Base-by-base conservation (phyloP, 2,797 vertebrate genomes). In the Bryconaethiops microstoma region DNA sequence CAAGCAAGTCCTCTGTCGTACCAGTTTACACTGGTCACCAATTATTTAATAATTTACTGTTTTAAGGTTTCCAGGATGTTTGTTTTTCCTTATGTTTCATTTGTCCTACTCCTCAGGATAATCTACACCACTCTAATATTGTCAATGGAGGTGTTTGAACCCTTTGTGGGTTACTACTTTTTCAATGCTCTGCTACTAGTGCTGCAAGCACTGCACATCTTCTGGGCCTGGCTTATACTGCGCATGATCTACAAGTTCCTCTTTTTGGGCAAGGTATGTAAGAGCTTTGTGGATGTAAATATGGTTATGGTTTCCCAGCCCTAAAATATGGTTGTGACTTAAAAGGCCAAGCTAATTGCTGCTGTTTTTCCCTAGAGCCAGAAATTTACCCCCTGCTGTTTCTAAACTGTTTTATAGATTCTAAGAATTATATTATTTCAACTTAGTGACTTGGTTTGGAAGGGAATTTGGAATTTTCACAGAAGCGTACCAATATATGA, bases 111-210 rank as follows among this genome's bases (percentile, higher is more conserved):
- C 81, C 62, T 19, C 85, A 99, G 97, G 89, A 93, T 99, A 85
- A 94, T 99, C 81, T 94, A 96, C 55, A 95, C 95, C 77, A 96
- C 96, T 0, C 92, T 95, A 82, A 94, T 94, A 0, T 91, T 96
- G 55, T 97, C 97, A 81, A 95, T 97, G 91, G 89, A 95, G 83
- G 64, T 88, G 42, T 94, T 91, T 50, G 70, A 94, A 0, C 96
- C 96, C 2, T 99, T 98, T 87, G 90, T 92, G 0, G 96, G 95
- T 60, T 99, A 97, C 87, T 99, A 99, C 87, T 95, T 97, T 57
- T 93, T 98, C 88, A 97, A 98, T 25, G 0, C 19, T 5, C 92
- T 99, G 21, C 92, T 99, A 83, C 81, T 93, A 80, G 74, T 93
- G 75, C 94, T 99, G 72, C 97, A 98, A 85, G 86, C 90, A 60